A percentile compares a stretch with the other conserved stretches of the same genome.
Conservation (phyloP, 2,888 invertebrate genomes). For the Drosophila subsilvestris region DNA sequence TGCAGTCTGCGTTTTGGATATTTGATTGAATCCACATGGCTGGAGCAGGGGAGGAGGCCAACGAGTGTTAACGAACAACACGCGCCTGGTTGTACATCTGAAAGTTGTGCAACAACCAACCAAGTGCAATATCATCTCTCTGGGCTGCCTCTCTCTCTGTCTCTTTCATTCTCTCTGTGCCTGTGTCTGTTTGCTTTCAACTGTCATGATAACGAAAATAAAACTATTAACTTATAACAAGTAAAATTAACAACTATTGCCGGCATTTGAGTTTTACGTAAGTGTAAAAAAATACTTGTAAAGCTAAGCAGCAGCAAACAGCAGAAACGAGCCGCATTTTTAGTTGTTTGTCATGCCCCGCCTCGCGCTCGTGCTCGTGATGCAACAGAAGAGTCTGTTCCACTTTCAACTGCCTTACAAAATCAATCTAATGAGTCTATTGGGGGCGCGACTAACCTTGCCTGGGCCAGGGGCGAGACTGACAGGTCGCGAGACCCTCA, state of each 20-base stretch:
- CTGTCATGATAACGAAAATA: constrained; percentile 47
- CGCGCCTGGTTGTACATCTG: constrained; percentile 24
- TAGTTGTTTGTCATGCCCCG: constrained; percentile 34
- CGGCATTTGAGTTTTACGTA: constrained; percentile 36
- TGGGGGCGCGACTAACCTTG: constrained; percentile 40
- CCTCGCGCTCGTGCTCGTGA: constrained; percentile 28
- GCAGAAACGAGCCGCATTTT: constrained; percentile 26
- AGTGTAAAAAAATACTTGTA: constrained; percentile 21
- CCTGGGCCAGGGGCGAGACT: constrained; percentile 11
- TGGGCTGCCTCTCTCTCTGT: background rate
- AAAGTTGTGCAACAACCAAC: constrained; percentile 33
- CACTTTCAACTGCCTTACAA: background rate
- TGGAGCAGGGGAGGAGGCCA: background rate
- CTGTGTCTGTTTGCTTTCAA: constrained; percentile 8
- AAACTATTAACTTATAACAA: constrained; percentile 38
- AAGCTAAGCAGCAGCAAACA: constrained; percentile 10
- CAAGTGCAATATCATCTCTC: constrained; percentile 4
- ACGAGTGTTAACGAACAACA: constrained; percentile 16
- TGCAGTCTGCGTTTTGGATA: background rate
- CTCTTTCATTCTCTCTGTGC: background rate
- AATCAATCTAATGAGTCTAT: constrained; percentile 16
- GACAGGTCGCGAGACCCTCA: constrained; percentile 39
- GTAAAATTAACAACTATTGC: constrained; percentile 41
- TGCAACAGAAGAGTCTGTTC: constrained; percentile 28
- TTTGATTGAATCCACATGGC: constrained; percentile 15